Conservation (phyloP, 2,888 invertebrate species). For the Leptopilina syphax region DNA sequence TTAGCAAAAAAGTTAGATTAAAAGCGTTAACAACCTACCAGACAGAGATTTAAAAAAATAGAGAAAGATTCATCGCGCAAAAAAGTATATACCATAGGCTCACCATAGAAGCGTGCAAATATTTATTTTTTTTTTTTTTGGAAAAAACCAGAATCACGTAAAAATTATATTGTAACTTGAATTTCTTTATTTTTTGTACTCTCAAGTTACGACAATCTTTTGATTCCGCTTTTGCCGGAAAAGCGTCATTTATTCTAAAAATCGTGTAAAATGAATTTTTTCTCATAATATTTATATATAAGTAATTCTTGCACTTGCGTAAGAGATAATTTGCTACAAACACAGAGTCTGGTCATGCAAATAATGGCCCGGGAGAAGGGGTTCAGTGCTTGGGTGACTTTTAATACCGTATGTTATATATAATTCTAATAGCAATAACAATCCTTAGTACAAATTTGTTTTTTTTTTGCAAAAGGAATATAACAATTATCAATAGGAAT, state of each 20-base stretch:
- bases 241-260: slow-evolving; percentile 34
- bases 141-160: slow-evolving; percentile 47
- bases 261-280: slow-evolving; percentile 43
- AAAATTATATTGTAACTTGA: slow-evolving; percentile 45
- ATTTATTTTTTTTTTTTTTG: slow-evolving; percentile 47
- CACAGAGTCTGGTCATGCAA: slow-evolving; percentile 76
- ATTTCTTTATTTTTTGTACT: slow-evolving; percentile 26
- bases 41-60: slow-evolving; percentile 62
- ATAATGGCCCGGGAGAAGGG: slow-evolving; percentile 76
- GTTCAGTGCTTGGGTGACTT: slow-evolving; percentile 73
- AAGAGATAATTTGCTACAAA: slow-evolving; percentile 75
- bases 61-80: slow-evolving; percentile 64
- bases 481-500: not conserved
- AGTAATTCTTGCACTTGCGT: slow-evolving; percentile 72
- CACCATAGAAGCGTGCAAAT: slow-evolving; percentile 74
- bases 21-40: slow-evolving; percentile 74
- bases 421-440: slow-evolving; percentile 12
- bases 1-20: slow-evolving; percentile 72
- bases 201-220: slow-evolving; percentile 26
- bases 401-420: slow-evolving; percentile 44
- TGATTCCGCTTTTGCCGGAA: slow-evolving; percentile 46
- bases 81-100: slow-evolving; percentile 67
- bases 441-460: not conserved
- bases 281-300: slow-evolving; percentile 47
- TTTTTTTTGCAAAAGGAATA: not conserved